Evolutionary conservation across 1,140 invertebrate species (phyloP), one percentile per base, ranked within the genome.

Genomic region (Rhopalosiphum maidis): DNA sequence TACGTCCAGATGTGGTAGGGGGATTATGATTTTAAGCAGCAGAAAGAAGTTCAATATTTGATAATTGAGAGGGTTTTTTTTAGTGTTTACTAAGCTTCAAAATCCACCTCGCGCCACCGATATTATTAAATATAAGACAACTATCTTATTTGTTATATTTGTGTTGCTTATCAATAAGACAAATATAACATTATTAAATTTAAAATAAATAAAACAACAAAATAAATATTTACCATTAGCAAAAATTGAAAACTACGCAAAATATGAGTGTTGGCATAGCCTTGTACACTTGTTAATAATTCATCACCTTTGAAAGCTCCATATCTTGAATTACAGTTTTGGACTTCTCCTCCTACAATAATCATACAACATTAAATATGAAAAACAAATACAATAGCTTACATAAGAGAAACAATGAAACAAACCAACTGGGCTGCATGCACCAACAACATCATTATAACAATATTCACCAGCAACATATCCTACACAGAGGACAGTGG

Each of bases 231-330:
- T 94, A 95, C 95, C 95, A 97, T 96, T 7, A 98, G 95, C 30
- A 98, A 95, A 94, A 97, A 98, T 93, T 98, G 96, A 94, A 97
- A 97, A 23, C 97, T 98, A 30, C 96, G 95, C 60, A 96, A 95
- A 88, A 98, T 95, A 94, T 98, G 96, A 25, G 96, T 95, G 94
- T 96, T 97, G 15, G 96, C 96, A 94, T 96, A 97, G 41, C 96
- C 95, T 90, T 97, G 95, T 11, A 97, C 95, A 15, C 95, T 95
- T 68, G 95, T 94, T 37, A 95, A 94, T 15, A 96, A 94, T 18
- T 94, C 94, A 21, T 93, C 91, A 41, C 55, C 55, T 1, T 96
- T 95, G 91, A 97, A 96, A 68, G 96, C 96, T 43, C 96, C 97
- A 95, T 96, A 97, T 46, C 96, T 95, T 0, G 97, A 96, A 95